These are phyloP conservation scores for Teleopsis dalmanni DNA, from an alignment of 1,140 invertebrate genomes.

Conservation along the genomic window DNA sequence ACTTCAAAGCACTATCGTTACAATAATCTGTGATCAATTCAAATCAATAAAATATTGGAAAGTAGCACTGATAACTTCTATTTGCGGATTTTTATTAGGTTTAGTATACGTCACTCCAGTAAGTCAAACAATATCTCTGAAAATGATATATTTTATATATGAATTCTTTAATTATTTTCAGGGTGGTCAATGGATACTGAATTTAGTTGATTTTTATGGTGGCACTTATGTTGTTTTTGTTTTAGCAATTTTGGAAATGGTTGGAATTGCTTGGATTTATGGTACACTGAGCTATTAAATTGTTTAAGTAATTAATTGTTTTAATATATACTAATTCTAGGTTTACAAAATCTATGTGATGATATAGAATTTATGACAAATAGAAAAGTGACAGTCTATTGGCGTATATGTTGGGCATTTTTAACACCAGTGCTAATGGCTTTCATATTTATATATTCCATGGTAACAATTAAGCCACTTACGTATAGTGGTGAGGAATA, in stretches of 20 bases:
- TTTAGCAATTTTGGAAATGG: slow-evolving; percentile 63
- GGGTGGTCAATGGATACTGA: slow-evolving; percentile 83
- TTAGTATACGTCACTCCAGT: slow-evolving; percentile 73
- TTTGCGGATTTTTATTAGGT: slow-evolving; percentile 58
- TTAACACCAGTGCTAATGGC: slow-evolving; percentile 64
- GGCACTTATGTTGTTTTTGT: slow-evolving; percentile 72
- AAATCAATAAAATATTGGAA: slow-evolving; percentile 55
- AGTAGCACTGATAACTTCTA: slow-evolving; percentile 54
- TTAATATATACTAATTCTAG: slow-evolving; percentile 29
- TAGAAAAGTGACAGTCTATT: slow-evolving; percentile 61
- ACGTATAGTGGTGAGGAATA: slow-evolving; percentile 47
- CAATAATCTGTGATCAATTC: slow-evolving; percentile 63
- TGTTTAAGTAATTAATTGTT: neutral
- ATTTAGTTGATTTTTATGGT: slow-evolving; percentile 76
- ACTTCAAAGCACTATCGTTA: slow-evolving; percentile 58
- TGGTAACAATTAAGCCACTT: slow-evolving; percentile 49
- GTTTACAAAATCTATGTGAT: slow-evolving; percentile 60
- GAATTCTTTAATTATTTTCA: slow-evolving; percentile 35
- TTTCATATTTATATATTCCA: slow-evolving; percentile 59
- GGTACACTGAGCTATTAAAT: slow-evolving; percentile 49
- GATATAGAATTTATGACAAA: slow-evolving; percentile 75
- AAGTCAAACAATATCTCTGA: slow-evolving; percentile 22
- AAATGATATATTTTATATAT: neutral
- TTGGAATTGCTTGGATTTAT: slow-evolving; percentile 68
- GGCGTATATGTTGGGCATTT: slow-evolving; percentile 75